These are phyloP conservation scores for Pseudochirops corinnae DNA, from an alignment of 2,797 vertebrate species.

Conservation along the genomic window DNA sequence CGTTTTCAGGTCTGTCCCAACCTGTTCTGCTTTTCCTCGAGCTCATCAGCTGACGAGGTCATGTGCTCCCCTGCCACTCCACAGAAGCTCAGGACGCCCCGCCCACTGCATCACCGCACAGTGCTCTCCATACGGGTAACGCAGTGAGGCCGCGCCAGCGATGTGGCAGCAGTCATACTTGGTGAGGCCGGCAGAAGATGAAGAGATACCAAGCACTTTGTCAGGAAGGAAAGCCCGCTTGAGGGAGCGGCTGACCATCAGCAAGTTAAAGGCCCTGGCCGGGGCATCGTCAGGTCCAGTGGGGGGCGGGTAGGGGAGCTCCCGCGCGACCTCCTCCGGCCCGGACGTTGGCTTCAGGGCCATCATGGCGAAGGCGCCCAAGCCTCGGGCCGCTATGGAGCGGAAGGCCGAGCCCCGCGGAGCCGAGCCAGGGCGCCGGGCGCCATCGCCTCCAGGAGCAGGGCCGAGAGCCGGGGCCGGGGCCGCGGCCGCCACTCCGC, in stretches of 20 bases:
- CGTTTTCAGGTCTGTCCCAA: accelerated
- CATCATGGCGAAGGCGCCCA: conserved; percentile 90
- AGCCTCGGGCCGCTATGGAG: conserved; percentile 86
- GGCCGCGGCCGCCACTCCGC: too few species aligned
- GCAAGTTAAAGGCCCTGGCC: conserved; percentile 63
- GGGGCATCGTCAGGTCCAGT: conserved; percentile 87
- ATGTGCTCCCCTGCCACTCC: conserved; percentile 91
- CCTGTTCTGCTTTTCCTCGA: conserved; percentile 77
- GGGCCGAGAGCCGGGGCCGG: too few species aligned
- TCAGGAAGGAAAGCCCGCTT: conserved; percentile 95
- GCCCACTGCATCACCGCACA: conserved; percentile 92
- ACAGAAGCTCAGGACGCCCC: conserved; percentile 88
- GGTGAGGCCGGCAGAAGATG: conserved; percentile 94
- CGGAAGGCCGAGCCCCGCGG: conserved; percentile 72
- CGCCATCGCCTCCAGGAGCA: too few species aligned
- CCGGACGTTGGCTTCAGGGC: conserved; percentile 76
- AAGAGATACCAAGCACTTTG: conserved; percentile 93
- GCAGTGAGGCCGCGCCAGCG: conserved; percentile 90
- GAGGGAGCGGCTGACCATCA: conserved; percentile 83
- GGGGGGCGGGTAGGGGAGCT: conserved; percentile 65
- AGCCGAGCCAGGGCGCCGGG: conserved; percentile 68
- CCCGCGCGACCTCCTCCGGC: not conserved
- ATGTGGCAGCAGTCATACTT: conserved; percentile 94
- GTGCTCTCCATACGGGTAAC: conserved; percentile 87
- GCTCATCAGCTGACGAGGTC: conserved; percentile 72